phyloP scores from a whole-genome alignment of 92 coral and sea anemone species.

The Metridium senile region DNA sequence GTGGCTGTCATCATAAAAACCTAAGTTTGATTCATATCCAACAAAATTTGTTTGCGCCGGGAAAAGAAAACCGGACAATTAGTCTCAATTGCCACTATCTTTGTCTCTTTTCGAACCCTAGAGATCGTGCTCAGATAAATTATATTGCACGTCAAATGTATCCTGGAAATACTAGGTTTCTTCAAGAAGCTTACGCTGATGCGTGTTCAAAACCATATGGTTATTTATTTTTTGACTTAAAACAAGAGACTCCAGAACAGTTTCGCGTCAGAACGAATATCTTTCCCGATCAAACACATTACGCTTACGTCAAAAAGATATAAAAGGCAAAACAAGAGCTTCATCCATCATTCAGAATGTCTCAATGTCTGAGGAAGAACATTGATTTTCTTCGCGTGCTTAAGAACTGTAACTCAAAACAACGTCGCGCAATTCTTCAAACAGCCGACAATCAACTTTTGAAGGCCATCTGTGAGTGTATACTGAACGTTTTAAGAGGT shows the following conservation, averaged over 20 bases:
- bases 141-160: too few species aligned
- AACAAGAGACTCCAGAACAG: not conserved
- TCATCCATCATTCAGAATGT: not conserved
- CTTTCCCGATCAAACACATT: not conserved
- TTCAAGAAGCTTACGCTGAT: not conserved
- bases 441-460: constrained; percentile 27
- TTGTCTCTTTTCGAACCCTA: too few species aligned
- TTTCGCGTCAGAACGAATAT: not conserved
- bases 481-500: too few species aligned
- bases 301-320: too few species aligned
- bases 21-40: too few species aligned
- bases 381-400: constrained; percentile 31
- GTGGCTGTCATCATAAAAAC: too few species aligned
- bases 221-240: not conserved
- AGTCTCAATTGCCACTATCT: too few species aligned
- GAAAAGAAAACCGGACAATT: too few species aligned
- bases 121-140: too few species aligned
- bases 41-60: too few species aligned
- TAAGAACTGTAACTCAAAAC: constrained; percentile 22
- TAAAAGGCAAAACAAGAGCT: not conserved
- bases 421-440: constrained; percentile 28
- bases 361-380: not conserved
- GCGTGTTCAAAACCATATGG: not conserved
- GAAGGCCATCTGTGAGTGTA: constrained; percentile 31
- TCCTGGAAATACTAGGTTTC: not conserved